phyloP scores from a whole-genome alignment of 2,888 invertebrate genomes.

The Leucoma salicis region DNA sequence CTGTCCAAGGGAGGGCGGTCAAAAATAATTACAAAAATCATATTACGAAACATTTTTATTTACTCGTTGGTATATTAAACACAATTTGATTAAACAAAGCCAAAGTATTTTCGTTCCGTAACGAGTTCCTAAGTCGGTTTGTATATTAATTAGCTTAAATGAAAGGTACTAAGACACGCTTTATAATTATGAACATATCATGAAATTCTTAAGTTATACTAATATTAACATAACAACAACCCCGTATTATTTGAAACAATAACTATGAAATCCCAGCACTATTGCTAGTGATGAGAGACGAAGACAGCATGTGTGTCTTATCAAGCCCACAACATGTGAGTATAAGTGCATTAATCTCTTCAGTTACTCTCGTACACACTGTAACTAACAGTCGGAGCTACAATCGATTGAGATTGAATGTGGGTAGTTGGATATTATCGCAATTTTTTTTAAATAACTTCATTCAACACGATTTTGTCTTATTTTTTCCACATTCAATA shows the following conservation, averaged over 20 bases:
- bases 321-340: background rate
- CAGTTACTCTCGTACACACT: slow-evolving; percentile 39
- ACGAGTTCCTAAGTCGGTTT: slow-evolving; percentile 67
- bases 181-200: slow-evolving; percentile 66
- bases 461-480: slow-evolving; percentile 11
- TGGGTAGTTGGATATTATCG: slow-evolving; percentile 17
- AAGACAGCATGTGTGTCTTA: no score
- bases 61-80: slow-evolving; percentile 79
- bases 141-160: slow-evolving; percentile 69
- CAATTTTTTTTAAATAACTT: background rate
- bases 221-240: slow-evolving; percentile 78
- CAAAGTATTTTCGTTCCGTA: slow-evolving; percentile 65
- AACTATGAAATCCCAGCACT: no score
- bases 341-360: slow-evolving; percentile 11
- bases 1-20: slow-evolving; percentile 59
- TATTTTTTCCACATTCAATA: slow-evolving; percentile 29
- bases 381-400: slow-evolving; percentile 43
- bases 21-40: slow-evolving; percentile 82
- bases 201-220: slow-evolving; percentile 73
- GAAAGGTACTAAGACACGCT: slow-evolving; percentile 68
- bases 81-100: slow-evolving; percentile 79
- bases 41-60: slow-evolving; percentile 80
- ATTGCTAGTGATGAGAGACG: no score
- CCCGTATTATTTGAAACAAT: slow-evolving; percentile 66
- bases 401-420: slow-evolving; percentile 34